phyloP scores from a whole-genome alignment of 2,113 vertebrate species.

The Callorhinus ursinus region DNA sequence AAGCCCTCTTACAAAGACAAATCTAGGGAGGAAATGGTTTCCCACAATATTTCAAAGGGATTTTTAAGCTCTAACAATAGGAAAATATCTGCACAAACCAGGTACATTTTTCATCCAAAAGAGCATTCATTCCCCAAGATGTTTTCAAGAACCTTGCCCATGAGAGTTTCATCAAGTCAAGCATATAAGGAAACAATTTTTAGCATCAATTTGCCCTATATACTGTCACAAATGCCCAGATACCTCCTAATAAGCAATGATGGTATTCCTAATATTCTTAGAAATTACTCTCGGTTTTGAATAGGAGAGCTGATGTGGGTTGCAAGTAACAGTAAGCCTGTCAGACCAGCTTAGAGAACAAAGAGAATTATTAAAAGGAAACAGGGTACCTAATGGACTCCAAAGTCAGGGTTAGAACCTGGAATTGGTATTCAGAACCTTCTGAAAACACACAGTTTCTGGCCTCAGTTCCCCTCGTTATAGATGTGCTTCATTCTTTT shows the following conservation, averaged over 20 bases:
- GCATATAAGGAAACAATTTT: constrained; percentile 22
- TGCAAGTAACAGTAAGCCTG: not conserved
- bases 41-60: not conserved
- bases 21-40: not conserved
- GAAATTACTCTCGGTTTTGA: constrained; percentile 29
- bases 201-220: not conserved
- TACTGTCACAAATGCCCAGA: not conserved
- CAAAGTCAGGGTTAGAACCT: not conserved
- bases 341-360: not conserved
- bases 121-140: not conserved
- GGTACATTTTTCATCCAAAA: constrained; percentile 23
- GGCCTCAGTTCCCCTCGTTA: not conserved
- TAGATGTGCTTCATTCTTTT: not conserved
- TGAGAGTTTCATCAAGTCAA: not conserved
- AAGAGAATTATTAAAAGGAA: constrained; percentile 36
- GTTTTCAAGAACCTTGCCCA: not conserved
- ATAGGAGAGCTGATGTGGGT: not conserved
- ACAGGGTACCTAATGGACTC: not conserved
- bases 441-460: not conserved
- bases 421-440: not conserved
- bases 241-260: not conserved
- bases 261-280: not conserved
- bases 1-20: constrained; percentile 6
- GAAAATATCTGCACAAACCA: not conserved
- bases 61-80: constrained; percentile 28